Base-by-base conservation (phyloP, 2,888 invertebrate species). In the Mimachlamys varia region DNA sequence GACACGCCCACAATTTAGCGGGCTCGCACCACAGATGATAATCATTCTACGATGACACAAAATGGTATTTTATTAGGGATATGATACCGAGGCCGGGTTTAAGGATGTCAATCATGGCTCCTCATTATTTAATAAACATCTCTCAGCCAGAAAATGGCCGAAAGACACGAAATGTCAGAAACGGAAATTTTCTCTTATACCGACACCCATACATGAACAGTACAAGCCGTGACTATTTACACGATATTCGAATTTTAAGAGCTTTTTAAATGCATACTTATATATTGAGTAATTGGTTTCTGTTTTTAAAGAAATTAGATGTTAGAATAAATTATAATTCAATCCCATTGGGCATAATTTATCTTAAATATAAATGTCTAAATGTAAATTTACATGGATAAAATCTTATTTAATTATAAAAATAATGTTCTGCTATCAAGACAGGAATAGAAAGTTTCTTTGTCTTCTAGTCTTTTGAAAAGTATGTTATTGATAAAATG, bases 81-180 rank as follows among this genome's bases (percentile, higher is more conserved):
- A 76, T 76, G 76, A 76, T 76, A 76, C 76, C 33, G 76, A 76
- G 76, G 76, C 76, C 76, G 76, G 76, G 33, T 76, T 76, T 76
- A 76, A 76, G 76, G 76, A 76, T 76, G 76, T 76, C 76, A 76
- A 76, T 76, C 76, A 76, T 76, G 2, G 76, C 76, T 76, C 33
- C 76, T 76, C 76, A 76, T 76, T 76, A 76, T 76, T 76, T 76
- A 76, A 76, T 76, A 76, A 76, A 76, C 76, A 76, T 76, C 76
- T 76, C 33, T 33, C 76, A 76, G 76, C 76, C 76, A 76, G 76
- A 76, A 76, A 76, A 76, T 76, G 76, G 76, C 76, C 76, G 76
- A 76, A 33, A 76, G 76, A 76, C 76, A 76, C 76, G 76, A 76
- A 10, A 27, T 33, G 76, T 10, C 76, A 76, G 76, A 76, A 76